Base-by-base conservation (phyloP, 64 coral and sea anemone species). In the Stichodactyla helianthus region DNA sequence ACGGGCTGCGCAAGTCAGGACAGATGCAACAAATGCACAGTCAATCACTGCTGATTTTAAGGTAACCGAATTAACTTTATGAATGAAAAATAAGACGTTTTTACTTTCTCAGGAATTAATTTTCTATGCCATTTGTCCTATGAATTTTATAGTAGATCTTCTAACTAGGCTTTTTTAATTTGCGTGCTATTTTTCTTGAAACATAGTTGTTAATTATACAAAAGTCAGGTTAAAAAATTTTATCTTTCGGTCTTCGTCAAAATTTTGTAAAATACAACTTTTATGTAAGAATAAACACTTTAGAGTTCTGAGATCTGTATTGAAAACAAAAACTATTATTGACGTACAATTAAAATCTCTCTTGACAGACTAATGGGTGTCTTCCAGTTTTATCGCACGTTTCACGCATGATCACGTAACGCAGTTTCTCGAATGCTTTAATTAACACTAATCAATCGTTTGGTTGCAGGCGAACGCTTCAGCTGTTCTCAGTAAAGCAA, bases 381-480 rank as follows among this genome's bases (percentile, higher is more conserved):
- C 35, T 44, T 44, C 35, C 35, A 44, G 35, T 2, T 44, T 44
- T 44, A 44, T 44, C 2, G 35, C 35, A 44, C 35, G 35, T 44
- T 44, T 74, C 61, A 60, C 59, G 16, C 59, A 60, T 17, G 18
- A 17, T 56, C 11, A 5, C 17, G 6, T 5, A 79, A 62, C 7
- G 27, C 77, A 22, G 28, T 84, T 53, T 77, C 3, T 25, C 50
- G 77, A 4, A 20, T 50, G 55, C 65, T 88, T 88, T 60, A 70
- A 58, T 20, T 68, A 7, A 68, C 19, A 74, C 23, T 0, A 31
- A 74, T 81, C 6, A 15, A 12, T 52, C 23, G 19, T 81, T 12
- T 63, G 52, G 83, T 89, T 77, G 4, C 58, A 99, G 97, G 77
- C 86, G 5, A 99, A 99, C 53, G 93, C 97, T 9, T 92, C 93